These are phyloP conservation scores for Phalacrocorax brasilianus DNA, from an alignment of 2,113 vertebrate genomes.

Conservation along the genomic window DNA sequence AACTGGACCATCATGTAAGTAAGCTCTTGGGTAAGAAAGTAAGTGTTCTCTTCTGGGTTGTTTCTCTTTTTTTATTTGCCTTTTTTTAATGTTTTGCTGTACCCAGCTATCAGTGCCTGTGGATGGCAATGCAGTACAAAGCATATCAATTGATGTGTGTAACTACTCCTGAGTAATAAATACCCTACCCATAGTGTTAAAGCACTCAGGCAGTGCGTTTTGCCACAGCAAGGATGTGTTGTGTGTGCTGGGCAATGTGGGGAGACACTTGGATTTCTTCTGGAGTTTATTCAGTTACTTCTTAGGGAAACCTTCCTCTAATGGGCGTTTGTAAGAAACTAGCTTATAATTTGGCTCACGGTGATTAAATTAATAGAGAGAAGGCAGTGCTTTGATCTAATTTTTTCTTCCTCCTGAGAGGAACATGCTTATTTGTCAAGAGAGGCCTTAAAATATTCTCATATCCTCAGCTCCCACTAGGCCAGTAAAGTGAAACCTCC, in stretches of 20 bases:
- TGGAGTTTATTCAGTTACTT: neutral
- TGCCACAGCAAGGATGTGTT: neutral
- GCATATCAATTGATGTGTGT: neutral
- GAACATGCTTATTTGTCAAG: neutral
- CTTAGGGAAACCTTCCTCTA: neutral
- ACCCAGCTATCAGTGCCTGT: neutral
- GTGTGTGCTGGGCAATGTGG: neutral
- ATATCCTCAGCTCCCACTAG: neutral
- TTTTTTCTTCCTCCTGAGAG: neutral
- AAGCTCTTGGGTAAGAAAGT: neutral
- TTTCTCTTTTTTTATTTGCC: neutral
- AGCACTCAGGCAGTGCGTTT: accelerated
- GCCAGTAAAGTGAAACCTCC: neutral
- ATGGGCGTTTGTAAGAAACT: neutral
- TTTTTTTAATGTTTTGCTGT: neutral
- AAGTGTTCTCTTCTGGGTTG: neutral
- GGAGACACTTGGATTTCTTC: neutral
- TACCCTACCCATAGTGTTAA: neutral
- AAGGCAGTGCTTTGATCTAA: neutral
- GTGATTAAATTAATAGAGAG: neutral
- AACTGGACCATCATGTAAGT: neutral
- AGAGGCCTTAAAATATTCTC: neutral
- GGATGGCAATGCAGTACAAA: neutral
- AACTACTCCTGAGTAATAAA: neutral
- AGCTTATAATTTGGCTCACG: neutral